These are phyloP conservation scores for Lasioglossum calceatum DNA, from an alignment of 2,888 invertebrate genomes.

Conservation along the genomic window DNA sequence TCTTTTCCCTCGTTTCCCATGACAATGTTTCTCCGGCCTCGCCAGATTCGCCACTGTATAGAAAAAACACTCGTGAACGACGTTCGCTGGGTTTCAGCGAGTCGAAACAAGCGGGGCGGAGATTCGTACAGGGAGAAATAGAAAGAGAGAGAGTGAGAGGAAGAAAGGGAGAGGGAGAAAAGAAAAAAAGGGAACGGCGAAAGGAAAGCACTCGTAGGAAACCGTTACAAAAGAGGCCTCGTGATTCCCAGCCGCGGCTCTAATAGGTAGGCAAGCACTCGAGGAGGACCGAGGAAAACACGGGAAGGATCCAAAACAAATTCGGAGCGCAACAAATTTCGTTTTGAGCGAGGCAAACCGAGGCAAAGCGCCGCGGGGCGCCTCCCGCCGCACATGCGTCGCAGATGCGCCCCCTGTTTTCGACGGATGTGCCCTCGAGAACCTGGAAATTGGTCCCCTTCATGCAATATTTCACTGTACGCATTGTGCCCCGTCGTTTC, in stretches of 20 bases:
- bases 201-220: conserved; percentile 51
- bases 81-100: neutral
- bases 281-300: conserved; percentile 52
- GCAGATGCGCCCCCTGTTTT: conserved; percentile 73
- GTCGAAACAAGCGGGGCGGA: conserved; percentile 20
- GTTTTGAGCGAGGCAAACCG: conserved; percentile 8
- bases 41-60: conserved; percentile 49
- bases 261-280: conserved; percentile 64
- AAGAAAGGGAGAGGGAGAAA: neutral
- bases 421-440: conserved; percentile 57
- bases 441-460: conserved; percentile 62
- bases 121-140: neutral
- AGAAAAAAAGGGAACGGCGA: conserved; percentile 7
- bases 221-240: conserved; percentile 48
- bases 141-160: neutral
- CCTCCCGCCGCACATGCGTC: conserved; percentile 69
- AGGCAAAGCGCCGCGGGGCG: conserved; percentile 67
- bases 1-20: neutral
- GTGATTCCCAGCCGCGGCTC: conserved; percentile 52
- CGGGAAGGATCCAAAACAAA: conserved; percentile 61
- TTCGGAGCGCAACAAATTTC: conserved; percentile 66
- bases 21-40: conserved; percentile 28
- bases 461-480: conserved; percentile 72
- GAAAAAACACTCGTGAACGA: conserved; percentile 48
- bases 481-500: conserved; percentile 66